Evolutionary conservation across 2,888 invertebrate species (phyloP), one percentile per base, ranked within the genome.

Genomic region (Plusia festucae): DNA sequence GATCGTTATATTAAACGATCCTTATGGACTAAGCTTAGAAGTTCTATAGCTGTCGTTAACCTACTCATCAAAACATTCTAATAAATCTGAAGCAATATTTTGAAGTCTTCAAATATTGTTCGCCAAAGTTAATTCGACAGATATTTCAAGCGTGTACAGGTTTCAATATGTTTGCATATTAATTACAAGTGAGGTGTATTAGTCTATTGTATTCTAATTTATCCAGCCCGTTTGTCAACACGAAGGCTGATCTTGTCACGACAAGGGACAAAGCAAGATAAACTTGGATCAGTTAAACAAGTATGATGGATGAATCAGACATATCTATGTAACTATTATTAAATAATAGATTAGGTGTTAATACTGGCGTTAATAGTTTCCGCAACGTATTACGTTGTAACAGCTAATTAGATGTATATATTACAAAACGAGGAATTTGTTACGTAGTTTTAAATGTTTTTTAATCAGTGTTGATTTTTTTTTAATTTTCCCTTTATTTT

Each of bases 171-270:
- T 84, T 85, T 83, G 85, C 85, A 88, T 90, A 92, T 91, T 93
- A 93, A 93, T 93, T 91, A 87, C 85, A 77, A 86, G 89, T 88
- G 87, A 90, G 88, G 85, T 89, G 84, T 86, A 89, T 89, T 86
- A 87, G 82, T 83, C 91, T 83, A 93, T 94, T 94, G 94, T 94
- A 94, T 94, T 93, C 89, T 93, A 94, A 94, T 94, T 88, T 84
- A 89, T 89, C 88, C 84, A 87, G 89, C 85, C 87, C 84, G 89
- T 86, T 89, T 89, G 84, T 88, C 85, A 79, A 78, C 71, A 78
- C 83, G 91, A 93, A 94, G 94, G 94, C 85, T 93, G 82, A 78
- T 85, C 82, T 81, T 81, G 92, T 93, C 94, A 94, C 94, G 94
- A 90, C 76, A 83, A 67, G 84, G 79, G 91, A 90, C 90, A 89